phyloP scores from a whole-genome alignment of 2,797 vertebrate genomes.

The Setipinna tenuifilis region DNA sequence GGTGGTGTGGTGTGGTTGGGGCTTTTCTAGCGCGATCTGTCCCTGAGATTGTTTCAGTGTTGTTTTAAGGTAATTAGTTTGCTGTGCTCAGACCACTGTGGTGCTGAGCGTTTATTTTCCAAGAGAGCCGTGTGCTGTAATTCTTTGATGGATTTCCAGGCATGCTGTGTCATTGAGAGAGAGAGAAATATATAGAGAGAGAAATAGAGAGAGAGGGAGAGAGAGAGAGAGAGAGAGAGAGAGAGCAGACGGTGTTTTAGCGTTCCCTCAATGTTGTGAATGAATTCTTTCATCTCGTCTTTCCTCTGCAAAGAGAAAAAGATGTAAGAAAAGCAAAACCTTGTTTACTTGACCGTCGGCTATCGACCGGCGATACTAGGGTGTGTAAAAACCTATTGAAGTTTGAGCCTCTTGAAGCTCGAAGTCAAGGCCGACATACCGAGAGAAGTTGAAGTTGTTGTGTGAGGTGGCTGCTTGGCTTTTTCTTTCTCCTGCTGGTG shows the following conservation, averaged over 20 bases:
- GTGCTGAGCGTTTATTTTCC: background rate
- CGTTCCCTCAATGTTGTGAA: background rate
- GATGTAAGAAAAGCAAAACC: background rate
- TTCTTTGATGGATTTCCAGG: conserved; percentile 9
- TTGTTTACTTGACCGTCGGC: conserved; percentile 9
- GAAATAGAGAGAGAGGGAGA: background rate
- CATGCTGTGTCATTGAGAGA: background rate
- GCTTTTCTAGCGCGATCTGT: background rate
- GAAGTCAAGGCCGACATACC: too few relatives aligned
- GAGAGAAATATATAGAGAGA: background rate
- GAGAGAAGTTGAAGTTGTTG: too few relatives aligned
- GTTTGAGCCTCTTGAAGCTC: too few relatives aligned
- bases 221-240: background rate
- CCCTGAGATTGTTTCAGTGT: background rate
- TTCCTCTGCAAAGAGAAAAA: background rate
- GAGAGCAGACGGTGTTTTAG: background rate
- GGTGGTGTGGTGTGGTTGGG: too few relatives aligned
- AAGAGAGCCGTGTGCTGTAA: background rate
- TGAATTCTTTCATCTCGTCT: conserved; percentile 1
- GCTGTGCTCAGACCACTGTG: background rate
- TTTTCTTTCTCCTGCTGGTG: background rate
- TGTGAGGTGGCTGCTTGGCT: background rate
- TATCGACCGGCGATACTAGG: background rate
- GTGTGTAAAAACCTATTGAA: background rate
- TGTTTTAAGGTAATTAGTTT: conserved; percentile 17